Evolutionary conservation across 2,113 vertebrate species (phyloP).

Genomic region (Tragelaphus imberbis): DNA sequence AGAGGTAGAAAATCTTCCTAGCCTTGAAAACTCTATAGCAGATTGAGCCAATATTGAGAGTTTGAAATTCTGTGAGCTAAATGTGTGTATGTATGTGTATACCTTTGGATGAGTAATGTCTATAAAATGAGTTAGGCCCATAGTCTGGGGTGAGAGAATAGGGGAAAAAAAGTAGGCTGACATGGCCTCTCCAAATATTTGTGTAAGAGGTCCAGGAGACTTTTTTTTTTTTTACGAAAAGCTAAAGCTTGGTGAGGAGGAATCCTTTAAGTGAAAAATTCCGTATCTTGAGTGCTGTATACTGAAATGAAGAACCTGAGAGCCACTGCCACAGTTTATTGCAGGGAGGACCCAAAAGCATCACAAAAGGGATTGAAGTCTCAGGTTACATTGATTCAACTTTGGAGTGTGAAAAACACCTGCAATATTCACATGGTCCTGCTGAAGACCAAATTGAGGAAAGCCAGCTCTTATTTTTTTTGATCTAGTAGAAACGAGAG

Average conservation of each 20-base stretch:
- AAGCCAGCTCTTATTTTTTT: slow-evolving; percentile 36
- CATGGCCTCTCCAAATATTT: slow-evolving; percentile 23
- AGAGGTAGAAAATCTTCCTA: not conserved
- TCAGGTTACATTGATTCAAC: not conserved
- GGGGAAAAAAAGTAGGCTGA: not conserved
- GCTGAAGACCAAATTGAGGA: not conserved
- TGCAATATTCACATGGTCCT: not conserved
- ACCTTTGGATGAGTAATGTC: slow-evolving; percentile 4
- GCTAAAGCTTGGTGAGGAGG: not conserved
- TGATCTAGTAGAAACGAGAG: slow-evolving; percentile 1
- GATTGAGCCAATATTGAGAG: not conserved
- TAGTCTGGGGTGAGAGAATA: slow-evolving; percentile 19
- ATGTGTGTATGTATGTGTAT: not conserved
- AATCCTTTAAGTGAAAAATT: slow-evolving; percentile 27
- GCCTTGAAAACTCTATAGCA: not conserved
- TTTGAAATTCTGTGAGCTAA: slow-evolving; percentile 32
- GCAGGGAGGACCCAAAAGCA: slow-evolving; percentile 8
- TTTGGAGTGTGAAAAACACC: slow-evolving; percentile 5
- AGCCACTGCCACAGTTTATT: not conserved
- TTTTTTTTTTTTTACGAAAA: not conserved
- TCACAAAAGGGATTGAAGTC: not conserved
- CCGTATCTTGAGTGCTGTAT: not conserved
- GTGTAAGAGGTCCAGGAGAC: not conserved
- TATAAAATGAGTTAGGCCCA: not conserved
- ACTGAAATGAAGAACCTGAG: not conserved